Conservation (phyloP, 2,888 invertebrate species). For the Branchinecta sandiegonensis region DNA sequence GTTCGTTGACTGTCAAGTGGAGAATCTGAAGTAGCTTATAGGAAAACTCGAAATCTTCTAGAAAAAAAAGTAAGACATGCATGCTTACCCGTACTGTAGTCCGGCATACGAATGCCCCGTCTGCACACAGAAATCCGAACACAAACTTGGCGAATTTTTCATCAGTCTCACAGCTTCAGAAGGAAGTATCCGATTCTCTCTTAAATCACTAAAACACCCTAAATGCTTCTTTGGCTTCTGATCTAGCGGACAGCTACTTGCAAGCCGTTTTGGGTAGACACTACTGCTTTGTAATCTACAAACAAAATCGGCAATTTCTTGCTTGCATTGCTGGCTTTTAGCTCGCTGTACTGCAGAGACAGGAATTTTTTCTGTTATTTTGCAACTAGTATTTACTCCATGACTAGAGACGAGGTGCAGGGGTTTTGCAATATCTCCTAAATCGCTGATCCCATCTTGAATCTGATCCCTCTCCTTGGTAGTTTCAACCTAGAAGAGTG, state of each 20-base stretch:
- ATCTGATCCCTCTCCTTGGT: too few species aligned
- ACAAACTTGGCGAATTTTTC: background rate
- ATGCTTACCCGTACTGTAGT: background rate
- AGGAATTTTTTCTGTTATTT: background rate
- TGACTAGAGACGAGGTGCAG: background rate
- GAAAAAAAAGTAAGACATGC: too few species aligned
- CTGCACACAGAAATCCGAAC: background rate
- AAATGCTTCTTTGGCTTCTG: background rate
- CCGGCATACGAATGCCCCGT: constrained; percentile 2
- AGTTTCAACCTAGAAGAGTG: too few species aligned
- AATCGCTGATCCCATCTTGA: too few species aligned
- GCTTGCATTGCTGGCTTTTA: background rate
- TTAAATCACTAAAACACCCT: constrained; percentile 4
- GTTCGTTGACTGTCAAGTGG: too few species aligned
- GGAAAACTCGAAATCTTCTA: too few species aligned
- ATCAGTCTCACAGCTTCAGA: background rate
- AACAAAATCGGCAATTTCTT: background rate
- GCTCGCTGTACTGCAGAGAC: background rate
- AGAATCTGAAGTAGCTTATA: too few species aligned
- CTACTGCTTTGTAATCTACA: background rate
- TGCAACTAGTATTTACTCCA: background rate
- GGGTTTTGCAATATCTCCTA: too few species aligned
- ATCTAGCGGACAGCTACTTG: background rate
- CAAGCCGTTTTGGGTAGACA: background rate
- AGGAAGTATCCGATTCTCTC: background rate